Base-by-base conservation (phyloP, 2,113 vertebrate genomes). In the Terrapene triunguis region DNA sequence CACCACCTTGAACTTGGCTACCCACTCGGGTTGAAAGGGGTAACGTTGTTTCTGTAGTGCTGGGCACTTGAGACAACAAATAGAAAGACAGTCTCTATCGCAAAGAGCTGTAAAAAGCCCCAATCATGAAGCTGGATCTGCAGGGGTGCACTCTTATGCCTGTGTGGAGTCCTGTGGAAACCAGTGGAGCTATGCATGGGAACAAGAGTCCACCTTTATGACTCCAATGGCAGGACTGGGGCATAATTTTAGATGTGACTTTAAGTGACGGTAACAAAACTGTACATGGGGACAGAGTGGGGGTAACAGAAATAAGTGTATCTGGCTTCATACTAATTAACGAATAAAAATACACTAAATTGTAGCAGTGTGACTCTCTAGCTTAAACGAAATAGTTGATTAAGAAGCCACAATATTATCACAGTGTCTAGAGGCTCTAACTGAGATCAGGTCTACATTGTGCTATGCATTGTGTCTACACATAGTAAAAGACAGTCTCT, bases 321-420 rank as follows among this genome's bases (percentile, higher is more conserved):
- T 0, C 0, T 25, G 32, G 6, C 6, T 65, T 13, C 62, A 8
- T 9, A 32, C 13, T n/a, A 76, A 3, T 44, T 19, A 55, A 42
- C 10, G 2, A 51, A 72, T 38, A 47, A 78, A 6, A 84, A 17
- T n/a, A 17, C 38, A 74, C 21, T 74, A 54, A 17, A 9, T 4
- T 54, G 27, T 54, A 38, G 27, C 5, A 76, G 48, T 29, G 78
- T n/a, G 24, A 4, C 16, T 25, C 38, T 0, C 1, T 6, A 29
- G 5, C 19, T 78, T 53, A 79, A 81, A 55, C 2, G 50, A 44
- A 74, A 74, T 74, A 11, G 8, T 10, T 82, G 22, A 4, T 83
- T 65, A 88, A 24, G 38, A 88, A 76, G 7, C 14, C 65, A 14
- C 13, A 14, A 21, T 82, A 1, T 0, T 65, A 51, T 44, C 47